Conservation (phyloP, 2,797 vertebrate genomes). For the Hippopotamyrus pictus region DNA sequence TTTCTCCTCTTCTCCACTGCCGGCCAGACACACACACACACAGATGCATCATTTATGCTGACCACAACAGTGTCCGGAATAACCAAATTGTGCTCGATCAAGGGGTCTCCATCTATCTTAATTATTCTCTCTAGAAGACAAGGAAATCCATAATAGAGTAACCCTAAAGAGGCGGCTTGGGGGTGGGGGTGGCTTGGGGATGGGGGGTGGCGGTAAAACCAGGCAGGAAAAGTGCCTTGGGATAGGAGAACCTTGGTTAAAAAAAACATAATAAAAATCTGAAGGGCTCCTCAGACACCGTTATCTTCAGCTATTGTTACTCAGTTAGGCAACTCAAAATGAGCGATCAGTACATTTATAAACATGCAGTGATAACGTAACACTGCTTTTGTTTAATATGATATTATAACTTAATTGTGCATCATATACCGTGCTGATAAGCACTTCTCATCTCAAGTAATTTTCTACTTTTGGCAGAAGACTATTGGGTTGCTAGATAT, state of each 20-base stretch:
- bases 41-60: conserved; percentile 10
- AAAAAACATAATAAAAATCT: not conserved
- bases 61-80: conserved; percentile 3
- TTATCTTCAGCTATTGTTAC: conserved; percentile 1
- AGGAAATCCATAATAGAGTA: not conserved
- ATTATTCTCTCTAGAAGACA: conserved; percentile 13
- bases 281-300: not conserved
- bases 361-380: not conserved
- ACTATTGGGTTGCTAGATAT: not conserved
- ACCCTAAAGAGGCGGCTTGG: not conserved
- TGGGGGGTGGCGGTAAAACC: not conserved
- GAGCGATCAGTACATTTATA: not conserved
- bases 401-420: conserved; percentile 7
- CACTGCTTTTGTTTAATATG: not conserved
- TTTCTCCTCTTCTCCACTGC: not conserved
- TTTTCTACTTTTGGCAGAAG: not conserved
- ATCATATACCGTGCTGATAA: not conserved
- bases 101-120: conserved; percentile 20
- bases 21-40: not conserved
- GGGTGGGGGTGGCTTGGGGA: not conserved
- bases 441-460: not conserved
- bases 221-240: not conserved
- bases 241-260: not conserved
- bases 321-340: not conserved
- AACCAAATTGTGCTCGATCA: not conserved